Evolutionary conservation across 2,888 invertebrate genomes (phyloP), one percentile per base, ranked within the genome.

Genomic region (Diogma glabrata): DNA sequence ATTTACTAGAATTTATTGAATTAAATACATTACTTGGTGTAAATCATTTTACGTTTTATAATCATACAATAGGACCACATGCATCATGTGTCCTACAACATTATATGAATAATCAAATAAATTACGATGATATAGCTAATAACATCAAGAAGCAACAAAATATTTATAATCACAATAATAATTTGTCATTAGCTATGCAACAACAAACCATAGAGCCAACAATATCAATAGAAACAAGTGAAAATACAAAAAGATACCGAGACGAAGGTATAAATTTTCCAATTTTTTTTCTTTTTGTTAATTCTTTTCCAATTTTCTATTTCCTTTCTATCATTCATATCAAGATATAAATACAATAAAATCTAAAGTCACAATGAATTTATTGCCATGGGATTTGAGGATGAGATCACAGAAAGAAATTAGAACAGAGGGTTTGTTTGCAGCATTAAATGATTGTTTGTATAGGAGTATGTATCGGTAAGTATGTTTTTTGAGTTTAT

Each of bases 371-470:
- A 67, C 69, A n/a, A 63, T 70, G 40, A 64, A 63, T 51, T 66
- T 70, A 20, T 57, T 70, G 53, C 70, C 70, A 10, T 70, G 70
- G 93, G 82, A 87, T 64, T 76, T 92, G 58, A 84, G 90, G 54
- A 85, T 90, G 74, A 75, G 83, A 23, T 91, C 91, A 2, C 89
- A 90, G 66, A 82, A 84, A 62, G 92, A 93, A 70, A 93, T 93
- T 55, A 82, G 93, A 55, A 93, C 92, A 2, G 92, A 93, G 66
- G 91, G 91, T 5, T 76, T 90, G 55, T 93, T 93, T 67, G 91
- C 92, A 1, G 90, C 92, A 8, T 79, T 93, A 60, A 93, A 93
- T 71, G 93, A 93, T 73, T 93, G 93, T 67, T 77, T 93, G 19
- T 93, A 93, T 71, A 78, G 93, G 61, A 87, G 85, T 54, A 91